Evolutionary conservation across 2,888 invertebrate species (phyloP), one percentile per base, ranked within the genome.

Genomic region (Chrysolina haemoptera): DNA sequence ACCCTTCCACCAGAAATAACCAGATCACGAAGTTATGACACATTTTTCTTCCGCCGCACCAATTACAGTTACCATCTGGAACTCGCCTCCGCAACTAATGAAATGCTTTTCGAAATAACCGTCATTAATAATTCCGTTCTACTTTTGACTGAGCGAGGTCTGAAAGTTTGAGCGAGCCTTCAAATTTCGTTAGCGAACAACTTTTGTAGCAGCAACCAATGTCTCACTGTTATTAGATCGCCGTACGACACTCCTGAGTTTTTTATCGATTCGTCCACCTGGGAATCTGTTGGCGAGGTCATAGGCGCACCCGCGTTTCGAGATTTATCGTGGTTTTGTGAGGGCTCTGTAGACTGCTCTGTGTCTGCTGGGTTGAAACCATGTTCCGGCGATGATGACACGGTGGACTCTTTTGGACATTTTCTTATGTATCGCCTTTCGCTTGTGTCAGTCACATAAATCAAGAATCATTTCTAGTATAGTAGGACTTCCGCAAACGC

Each of bases 51-150:
- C 53, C 53, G 53, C 20, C 53, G 18, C 20, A 11, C 22, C 53
- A 53, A 53, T 53, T 53, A 53, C 2, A 20, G 53, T 20, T 20
- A 3, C 11, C 18, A 4, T 20, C 53, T 18, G 20, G 12, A 53
- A 53, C 53, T 53, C 53, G 53, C 53, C 53, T 53, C 12, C 11
- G 53, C 9, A 53, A 53, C 53, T 53, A 53, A 53, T 53, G 53
- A 20, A 53, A 53, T 53, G 53, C 53, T 53, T 59, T 40, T 27
- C 59, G 55, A 68, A 43, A 68, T 68, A 68, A 59, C 68, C 68
- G 43, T 16, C 68, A 68, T 68, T 41, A 68, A 68, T 68, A 68
- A 68, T 68, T 68, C 68, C 27, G 59, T 59, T 14, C 27, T 27
- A 68, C 62, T 68, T 62, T 62, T 43, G 68, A 43, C 59, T 62